Percentiles rank a stretch among this genome's conserved stretches.
Conservation (phyloP, 2,888 invertebrate genomes). For the Platycheirus rosarum region DNA sequence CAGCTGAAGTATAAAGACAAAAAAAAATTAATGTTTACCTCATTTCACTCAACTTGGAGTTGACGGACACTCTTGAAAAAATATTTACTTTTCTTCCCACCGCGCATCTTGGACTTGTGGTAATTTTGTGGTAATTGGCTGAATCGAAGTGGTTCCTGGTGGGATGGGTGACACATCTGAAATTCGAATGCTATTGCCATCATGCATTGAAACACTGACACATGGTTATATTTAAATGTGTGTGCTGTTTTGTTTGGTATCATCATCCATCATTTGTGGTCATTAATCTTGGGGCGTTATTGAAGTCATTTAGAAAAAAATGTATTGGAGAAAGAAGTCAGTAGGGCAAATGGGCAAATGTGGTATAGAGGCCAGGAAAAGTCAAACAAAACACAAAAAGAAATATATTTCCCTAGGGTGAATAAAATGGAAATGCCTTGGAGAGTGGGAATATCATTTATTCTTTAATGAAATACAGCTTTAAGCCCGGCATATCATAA, state of each 20-base stretch:
- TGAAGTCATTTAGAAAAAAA: conserved; percentile 66
- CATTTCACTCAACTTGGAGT: conserved; percentile 39
- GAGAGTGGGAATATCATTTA: conserved; percentile 1
- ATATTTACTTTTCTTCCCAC: conserved; percentile 59
- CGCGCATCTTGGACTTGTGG: background rate
- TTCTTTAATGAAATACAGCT: background rate
- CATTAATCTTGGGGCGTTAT: conserved; percentile 68
- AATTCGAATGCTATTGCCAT: conserved; percentile 39
- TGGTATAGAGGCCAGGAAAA: background rate
- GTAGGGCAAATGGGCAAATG: conserved; percentile 9
- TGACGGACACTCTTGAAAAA: conserved; percentile 54
- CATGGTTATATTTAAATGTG: conserved; percentile 17
- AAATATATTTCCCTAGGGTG: conserved; percentile 3
- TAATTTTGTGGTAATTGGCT: conserved; percentile 63
- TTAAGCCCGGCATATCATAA: background rate
- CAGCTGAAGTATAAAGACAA: background rate
- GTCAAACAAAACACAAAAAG: conserved; percentile 1
- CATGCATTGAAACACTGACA: background rate
- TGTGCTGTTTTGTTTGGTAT: conserved; percentile 33
- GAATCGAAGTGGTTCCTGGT: conserved; percentile 55
- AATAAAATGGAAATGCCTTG: background rate
- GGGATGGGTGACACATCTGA: conserved; percentile 59
- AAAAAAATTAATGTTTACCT: conserved; percentile 38
- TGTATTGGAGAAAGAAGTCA: conserved; percentile 49
- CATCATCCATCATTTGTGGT: conserved; percentile 68